phyloP scores from a whole-genome alignment of 1,140 invertebrate species.

The Araneus ventricosus region DNA sequence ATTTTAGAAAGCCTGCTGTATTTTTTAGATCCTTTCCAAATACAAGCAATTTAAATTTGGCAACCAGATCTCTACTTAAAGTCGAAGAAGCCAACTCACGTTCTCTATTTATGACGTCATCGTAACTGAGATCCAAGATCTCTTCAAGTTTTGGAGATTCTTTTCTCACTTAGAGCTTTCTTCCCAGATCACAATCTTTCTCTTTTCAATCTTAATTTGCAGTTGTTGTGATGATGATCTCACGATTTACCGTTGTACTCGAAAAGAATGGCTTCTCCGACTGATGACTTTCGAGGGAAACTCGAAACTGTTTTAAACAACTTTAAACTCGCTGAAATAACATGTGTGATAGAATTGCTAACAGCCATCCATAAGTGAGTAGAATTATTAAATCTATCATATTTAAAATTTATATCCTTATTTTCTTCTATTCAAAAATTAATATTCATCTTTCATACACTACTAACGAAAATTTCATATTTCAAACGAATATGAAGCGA shows the following conservation, averaged over 20 bases:
- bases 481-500: no score
- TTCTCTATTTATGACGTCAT: constrained; percentile 68
- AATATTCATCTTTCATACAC: no score
- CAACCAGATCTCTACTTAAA: background rate
- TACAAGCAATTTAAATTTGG: constrained; percentile 48
- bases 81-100: constrained; percentile 29
- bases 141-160: background rate
- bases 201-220: constrained; percentile 41
- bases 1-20: background rate
- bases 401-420: no score
- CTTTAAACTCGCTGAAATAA: background rate
- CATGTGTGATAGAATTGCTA: background rate
- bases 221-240: constrained; percentile 12
- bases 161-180: constrained; percentile 7
- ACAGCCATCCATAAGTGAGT: background rate
- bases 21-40: background rate
- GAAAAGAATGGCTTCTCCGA: background rate
- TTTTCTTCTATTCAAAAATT: no score
- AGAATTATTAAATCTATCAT: background rate
- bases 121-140: constrained; percentile 30
- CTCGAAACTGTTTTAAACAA: background rate
- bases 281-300: constrained; percentile 30
- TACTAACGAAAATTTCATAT: no score
- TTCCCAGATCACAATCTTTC: background rate
- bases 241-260: constrained; percentile 9